Evolutionary conservation across 1,140 invertebrate species (phyloP).

Genomic region (Coelopa frigida): DNA sequence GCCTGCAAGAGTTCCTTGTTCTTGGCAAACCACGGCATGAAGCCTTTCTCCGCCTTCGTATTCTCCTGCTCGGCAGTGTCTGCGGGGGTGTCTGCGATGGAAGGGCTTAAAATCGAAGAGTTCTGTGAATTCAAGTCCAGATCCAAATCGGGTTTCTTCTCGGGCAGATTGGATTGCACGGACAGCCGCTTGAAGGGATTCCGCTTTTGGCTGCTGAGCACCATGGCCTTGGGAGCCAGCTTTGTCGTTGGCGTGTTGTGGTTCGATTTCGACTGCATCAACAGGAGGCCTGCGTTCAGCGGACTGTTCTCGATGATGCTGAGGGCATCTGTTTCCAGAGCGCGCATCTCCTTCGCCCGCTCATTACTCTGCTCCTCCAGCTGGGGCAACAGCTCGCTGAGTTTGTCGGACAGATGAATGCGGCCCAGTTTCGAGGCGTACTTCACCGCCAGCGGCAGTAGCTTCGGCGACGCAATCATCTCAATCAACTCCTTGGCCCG

Average conservation of each 20-base stretch:
- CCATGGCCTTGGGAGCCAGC: constrained; percentile 32
- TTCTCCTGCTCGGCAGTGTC: no score
- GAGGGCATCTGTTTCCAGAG: no score
- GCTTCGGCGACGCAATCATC: constrained; percentile 65
- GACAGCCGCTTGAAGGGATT: constrained; percentile 22
- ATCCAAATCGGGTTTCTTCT: constrained; percentile 3
- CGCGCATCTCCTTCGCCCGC: constrained; percentile 33
- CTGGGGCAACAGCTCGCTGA: constrained; percentile 45
- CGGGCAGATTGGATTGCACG: constrained; percentile 19
- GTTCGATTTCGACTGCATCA: no score
- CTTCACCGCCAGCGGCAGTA: constrained; percentile 77
- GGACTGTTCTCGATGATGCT: no score
- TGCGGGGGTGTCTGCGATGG: constrained; percentile 17
- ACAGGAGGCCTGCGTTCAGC: no score
- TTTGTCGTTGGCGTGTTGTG: no score
- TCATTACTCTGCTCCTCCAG: constrained; percentile 35
- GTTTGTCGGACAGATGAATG: constrained; percentile 68
- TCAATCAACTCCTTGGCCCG: constrained; percentile 81
- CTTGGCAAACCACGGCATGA: constrained; percentile 1
- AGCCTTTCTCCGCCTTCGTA: no score
- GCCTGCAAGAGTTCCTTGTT: neutral
- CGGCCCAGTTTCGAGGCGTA: constrained; percentile 73
- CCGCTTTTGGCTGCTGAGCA: constrained; percentile 28
- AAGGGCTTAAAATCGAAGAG: constrained; percentile 29
- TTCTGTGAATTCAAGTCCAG: constrained; percentile 26